Conservation (phyloP, 2,888 invertebrate species). For the Tetropium fuscum region DNA sequence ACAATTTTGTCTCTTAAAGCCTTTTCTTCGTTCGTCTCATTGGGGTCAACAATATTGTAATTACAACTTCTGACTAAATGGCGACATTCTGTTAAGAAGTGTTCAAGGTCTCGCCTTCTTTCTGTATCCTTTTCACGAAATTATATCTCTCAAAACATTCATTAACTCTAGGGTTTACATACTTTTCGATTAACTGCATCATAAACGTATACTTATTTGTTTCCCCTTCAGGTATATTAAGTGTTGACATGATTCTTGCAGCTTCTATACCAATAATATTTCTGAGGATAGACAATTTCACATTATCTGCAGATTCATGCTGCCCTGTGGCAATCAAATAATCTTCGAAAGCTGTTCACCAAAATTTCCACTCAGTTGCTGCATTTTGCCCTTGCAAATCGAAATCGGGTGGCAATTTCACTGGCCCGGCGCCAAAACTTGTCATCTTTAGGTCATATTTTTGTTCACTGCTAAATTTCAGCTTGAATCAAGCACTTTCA, state of each 20-base stretch:
- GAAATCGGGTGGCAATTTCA: conserved; percentile 41
- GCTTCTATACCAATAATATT: conserved; percentile 36
- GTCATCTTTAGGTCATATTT: too few relatives aligned
- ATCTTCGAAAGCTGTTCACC: conserved; percentile 43
- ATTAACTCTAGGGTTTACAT: conserved; percentile 45
- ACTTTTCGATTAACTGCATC: conserved; percentile 32
- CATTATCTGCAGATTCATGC: conserved; percentile 30
- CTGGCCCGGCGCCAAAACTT: conserved; percentile 21
- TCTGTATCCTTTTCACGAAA: conserved; percentile 42
- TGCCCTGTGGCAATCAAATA: conserved; percentile 44
- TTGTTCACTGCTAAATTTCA: conserved; percentile 33
- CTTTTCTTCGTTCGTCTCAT: conserved; percentile 35
- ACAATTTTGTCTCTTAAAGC: conserved; percentile 44
- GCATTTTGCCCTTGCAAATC: conserved; percentile 44
- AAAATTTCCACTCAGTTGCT: conserved; percentile 45
- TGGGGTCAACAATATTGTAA: conserved; percentile 29
- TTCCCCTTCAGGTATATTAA: conserved; percentile 19
- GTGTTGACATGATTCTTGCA: not conserved
- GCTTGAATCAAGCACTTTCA: not conserved
- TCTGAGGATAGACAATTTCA: conserved; percentile 40
- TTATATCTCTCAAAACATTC: conserved; percentile 46
- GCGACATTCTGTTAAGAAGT: conserved; percentile 41
- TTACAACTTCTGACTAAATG: conserved; percentile 31
- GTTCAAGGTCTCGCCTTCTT: conserved; percentile 45
- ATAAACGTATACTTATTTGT: conserved; percentile 27